Evolutionary conservation across 2,113 vertebrate genomes (phyloP), one percentile per base, ranked within the genome.

Genomic region (Cynocephalus volans): DNA sequence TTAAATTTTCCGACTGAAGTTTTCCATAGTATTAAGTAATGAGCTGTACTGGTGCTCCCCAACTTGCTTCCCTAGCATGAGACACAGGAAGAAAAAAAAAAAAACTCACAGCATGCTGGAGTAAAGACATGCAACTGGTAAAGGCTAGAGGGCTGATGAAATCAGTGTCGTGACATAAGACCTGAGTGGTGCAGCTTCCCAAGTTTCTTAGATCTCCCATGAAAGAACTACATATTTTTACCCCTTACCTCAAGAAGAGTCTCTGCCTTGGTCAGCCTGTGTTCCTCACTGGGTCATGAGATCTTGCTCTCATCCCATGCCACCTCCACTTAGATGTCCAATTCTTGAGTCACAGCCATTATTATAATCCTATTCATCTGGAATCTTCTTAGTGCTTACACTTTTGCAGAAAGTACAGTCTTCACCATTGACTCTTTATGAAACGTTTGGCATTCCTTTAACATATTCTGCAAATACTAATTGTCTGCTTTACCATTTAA

Each of bases 91-190:
- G 15, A 26, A 58, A 15, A 31, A 18, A 21, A 58, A 15, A 31
- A 18, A 21, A 9, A 19, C 8, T 31, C 15, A 48, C 52, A 15
- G 3, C 9, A 1, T 62, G 0, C 0, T 93, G 19, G 15, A 4
- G 23, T 95, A 79, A 94, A 90, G 65, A 48, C 2, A 36, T 33
- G 5, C 6, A 85, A 41, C 8, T 14, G 13, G n/a, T 60, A n/a
- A 60, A 81, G 28, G n/a, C 23, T 31, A 23, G 31, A 80, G 36
- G 4, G 3, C 36, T 67, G 67, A 52, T 60, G 15, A 15, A n/a
- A 33, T 73, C 45, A 67, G 19, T 26, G 8, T 56, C 26, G 50
- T 64, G 18, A 28, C 28, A 0, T 75, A 15, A 28, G 50, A 54
- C 72, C 6, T 89, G 10, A 45, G 31, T 56, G 15, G 54, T 6